Evolutionary conservation across 1,140 invertebrate genomes (phyloP).

Genomic region (Agrypnia vestita): DNA sequence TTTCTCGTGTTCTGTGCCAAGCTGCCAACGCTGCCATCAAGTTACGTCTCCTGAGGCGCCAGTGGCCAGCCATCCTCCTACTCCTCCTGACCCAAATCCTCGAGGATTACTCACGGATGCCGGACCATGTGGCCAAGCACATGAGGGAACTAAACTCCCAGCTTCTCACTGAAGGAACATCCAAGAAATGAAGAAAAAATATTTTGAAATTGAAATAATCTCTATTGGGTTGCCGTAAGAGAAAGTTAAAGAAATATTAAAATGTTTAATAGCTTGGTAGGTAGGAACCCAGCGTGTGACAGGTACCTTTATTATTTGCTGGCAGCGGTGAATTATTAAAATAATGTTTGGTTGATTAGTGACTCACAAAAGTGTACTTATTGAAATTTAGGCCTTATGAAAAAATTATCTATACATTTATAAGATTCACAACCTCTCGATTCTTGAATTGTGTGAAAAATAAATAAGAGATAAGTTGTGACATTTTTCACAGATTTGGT

Average conservation of each 20-base stretch:
- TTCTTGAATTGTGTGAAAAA: too few species aligned
- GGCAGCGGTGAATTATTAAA: not conserved
- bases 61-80: constrained; percentile 83
- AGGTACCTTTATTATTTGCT: too few species aligned
- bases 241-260: too few species aligned
- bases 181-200: constrained; percentile 27
- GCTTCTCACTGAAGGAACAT: not conserved
- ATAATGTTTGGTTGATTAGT: not conserved
- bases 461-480: too few species aligned
- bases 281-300: too few species aligned
- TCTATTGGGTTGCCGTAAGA: not conserved
- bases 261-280: too few species aligned
- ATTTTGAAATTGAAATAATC: not conserved
- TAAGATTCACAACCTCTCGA: too few species aligned
- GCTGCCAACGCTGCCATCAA: constrained; percentile 84
- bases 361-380: constrained; percentile 36
- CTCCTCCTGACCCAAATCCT: constrained; percentile 84
- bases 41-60: constrained; percentile 79
- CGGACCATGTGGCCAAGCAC: constrained; percentile 82
- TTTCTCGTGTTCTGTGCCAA: constrained; percentile 79
- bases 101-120: constrained; percentile 83
- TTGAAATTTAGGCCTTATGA: not conserved
- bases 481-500: not conserved
- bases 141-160: constrained; percentile 60
- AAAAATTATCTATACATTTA: not conserved